Evolutionary conservation across 2,113 vertebrate genomes (phyloP), one percentile per base, ranked within the genome.

Genomic region (Himantopus leucocephalus): DNA sequence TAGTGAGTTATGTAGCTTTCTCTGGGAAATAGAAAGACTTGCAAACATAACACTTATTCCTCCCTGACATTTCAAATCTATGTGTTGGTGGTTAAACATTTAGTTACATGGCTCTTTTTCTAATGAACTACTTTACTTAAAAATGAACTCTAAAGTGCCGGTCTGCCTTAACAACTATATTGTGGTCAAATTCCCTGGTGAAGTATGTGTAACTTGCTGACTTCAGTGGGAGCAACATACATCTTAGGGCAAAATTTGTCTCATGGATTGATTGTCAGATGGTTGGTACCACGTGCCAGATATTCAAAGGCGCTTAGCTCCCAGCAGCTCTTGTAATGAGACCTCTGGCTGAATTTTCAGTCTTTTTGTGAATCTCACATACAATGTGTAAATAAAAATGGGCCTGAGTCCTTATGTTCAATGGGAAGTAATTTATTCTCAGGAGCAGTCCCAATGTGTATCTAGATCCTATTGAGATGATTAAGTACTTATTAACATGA

Each of bases 401-500:
- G 78, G 32, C 60, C 83, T 35, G 64, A 86, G 56, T 90, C 88
- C 73, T 86, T 79, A 29, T 76, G 66, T 81, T 93, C 86, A 55
- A 43, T 62, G 48, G 82, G 63, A 92, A 90, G 55, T 76, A 92
- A 93, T 92, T 93, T 96, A 86, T 83, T 93, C 85, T 87, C 80
- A 91, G 91, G 76, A 89, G 56, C 66, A 53, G 77, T 89, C 86
- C 86, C 83, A 58, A 58, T 66, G 86, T 82, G 56, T 87, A 92
- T 90, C 59, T 86, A 88, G 70, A 87, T 89, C 53, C 91, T 85
- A 37, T 89, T 91, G 80, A 94, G 74, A 78, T 92, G 83, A 92
- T 92, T 94, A 91, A 91, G 58, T 91, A 72, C 62, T 94, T 92
- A 91, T 91, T 96, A 95, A 68, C 84, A 72, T 73, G 88, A 89